Conservation (phyloP, 2,888 invertebrate species). For the Encarsia formosa region DNA sequence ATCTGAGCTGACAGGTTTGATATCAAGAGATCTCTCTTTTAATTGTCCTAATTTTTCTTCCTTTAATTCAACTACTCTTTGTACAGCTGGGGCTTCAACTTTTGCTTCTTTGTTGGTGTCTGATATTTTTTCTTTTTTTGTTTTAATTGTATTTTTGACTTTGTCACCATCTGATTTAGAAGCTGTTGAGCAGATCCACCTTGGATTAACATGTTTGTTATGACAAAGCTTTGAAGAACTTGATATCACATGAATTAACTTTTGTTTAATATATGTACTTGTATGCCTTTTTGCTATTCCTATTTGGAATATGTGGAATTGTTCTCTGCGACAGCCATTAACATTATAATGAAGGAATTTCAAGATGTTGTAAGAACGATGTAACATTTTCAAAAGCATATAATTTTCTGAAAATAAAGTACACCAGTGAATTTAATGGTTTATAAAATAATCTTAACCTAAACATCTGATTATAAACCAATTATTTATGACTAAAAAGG, state of each 20-base stretch:
- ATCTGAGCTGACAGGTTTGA: conserved; percentile 25
- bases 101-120: conserved; percentile 17
- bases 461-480: too few relatives aligned
- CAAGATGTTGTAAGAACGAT: conserved; percentile 41
- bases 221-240: conserved; percentile 32
- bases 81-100: conserved; percentile 22
- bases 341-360: conserved; percentile 38
- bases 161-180: conserved; percentile 31
- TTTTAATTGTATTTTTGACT: conserved; percentile 27
- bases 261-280: conserved; percentile 40
- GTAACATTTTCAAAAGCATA: conserved; percentile 38
- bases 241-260: conserved; percentile 32
- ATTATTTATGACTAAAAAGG: too few relatives aligned
- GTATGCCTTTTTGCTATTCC: conserved; percentile 37
- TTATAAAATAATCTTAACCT: not conserved
- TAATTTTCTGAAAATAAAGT: conserved; percentile 7
- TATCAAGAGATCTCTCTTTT: conserved; percentile 40
- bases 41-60: conserved; percentile 43
- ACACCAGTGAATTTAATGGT: too few relatives aligned
- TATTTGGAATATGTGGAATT: conserved; percentile 39
- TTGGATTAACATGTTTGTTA: conserved; percentile 29
- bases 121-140: conserved; percentile 20
- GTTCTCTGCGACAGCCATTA: conserved; percentile 34
- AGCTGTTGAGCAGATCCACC: conserved; percentile 30
- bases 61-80: conserved; percentile 39